Conservation (phyloP, 1,140 invertebrate species). For the Cyphomyrmex costatus region DNA sequence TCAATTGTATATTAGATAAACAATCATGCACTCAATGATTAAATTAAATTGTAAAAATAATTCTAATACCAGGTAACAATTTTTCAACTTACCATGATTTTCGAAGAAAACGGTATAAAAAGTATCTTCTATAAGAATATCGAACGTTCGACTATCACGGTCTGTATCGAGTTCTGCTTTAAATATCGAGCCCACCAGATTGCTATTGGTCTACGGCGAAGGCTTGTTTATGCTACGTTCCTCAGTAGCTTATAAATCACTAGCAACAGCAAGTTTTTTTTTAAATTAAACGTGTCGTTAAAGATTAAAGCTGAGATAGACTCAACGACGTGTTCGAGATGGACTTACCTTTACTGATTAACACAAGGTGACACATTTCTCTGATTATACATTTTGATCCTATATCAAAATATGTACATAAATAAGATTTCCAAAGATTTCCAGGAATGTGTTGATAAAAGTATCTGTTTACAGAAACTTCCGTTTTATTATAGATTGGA, state of each 20-base stretch:
- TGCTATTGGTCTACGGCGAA: slow-evolving; percentile 65
- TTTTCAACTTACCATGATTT: slow-evolving; percentile 44
- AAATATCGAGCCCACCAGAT: slow-evolving; percentile 66
- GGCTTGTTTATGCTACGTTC: slow-evolving; percentile 69
- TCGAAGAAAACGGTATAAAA: not conserved
- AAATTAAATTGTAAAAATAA: not conserved
- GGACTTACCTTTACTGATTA: slow-evolving; percentile 60
- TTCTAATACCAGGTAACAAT: not conserved
- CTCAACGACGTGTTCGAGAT: slow-evolving; percentile 51
- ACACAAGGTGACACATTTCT: slow-evolving; percentile 11
- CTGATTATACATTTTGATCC: not conserved
- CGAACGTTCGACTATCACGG: not conserved
- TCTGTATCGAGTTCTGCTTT: slow-evolving; percentile 37
- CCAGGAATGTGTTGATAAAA: not conserved
- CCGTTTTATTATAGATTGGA: not conserved
- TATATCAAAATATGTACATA: not conserved
- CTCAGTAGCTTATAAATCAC: slow-evolving; percentile 49
- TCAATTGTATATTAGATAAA: not conserved
- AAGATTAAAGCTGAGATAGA: slow-evolving; percentile 58
- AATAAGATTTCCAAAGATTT: not conserved
- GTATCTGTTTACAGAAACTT: not conserved
- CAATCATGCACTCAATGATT: not conserved
- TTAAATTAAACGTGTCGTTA: not conserved
- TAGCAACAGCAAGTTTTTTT: slow-evolving; percentile 55
- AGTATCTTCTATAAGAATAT: not conserved